Evolutionary conservation across 2,797 vertebrate species (phyloP).

Genomic region (Myotis vivesi): DNA sequence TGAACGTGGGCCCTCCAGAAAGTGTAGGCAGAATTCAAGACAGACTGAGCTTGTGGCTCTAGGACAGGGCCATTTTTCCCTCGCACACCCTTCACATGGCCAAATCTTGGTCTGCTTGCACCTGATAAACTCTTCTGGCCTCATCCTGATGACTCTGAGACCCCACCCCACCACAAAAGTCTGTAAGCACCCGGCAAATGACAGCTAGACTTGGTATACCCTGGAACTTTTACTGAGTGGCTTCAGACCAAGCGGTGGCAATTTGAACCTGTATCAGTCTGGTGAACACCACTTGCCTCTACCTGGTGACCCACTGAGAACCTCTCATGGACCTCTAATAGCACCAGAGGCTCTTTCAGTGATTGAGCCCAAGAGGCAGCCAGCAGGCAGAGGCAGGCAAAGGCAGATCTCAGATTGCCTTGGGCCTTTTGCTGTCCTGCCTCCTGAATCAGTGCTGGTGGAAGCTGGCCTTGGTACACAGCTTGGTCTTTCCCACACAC

Average conservation of each 20-base stretch:
- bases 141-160: neutral
- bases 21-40: neutral
- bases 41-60: neutral
- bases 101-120: neutral
- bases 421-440: neutral
- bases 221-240: neutral
- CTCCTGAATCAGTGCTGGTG: neutral
- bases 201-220: neutral
- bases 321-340: neutral
- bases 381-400: neutral
- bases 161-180: neutral
- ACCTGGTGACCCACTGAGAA: neutral
- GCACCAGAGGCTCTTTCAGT: neutral
- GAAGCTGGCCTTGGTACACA: neutral
- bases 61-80: neutral
- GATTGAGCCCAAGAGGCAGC: neutral
- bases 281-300: neutral
- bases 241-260: neutral
- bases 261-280: neutral
- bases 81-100: neutral
- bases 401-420: neutral
- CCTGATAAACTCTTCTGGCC: neutral
- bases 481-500: neutral
- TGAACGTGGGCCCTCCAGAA: neutral
- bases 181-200: rapidly evolving